Base-by-base conservation (phyloP, 2,888 invertebrate genomes). In the Zele albiditarsus region DNA sequence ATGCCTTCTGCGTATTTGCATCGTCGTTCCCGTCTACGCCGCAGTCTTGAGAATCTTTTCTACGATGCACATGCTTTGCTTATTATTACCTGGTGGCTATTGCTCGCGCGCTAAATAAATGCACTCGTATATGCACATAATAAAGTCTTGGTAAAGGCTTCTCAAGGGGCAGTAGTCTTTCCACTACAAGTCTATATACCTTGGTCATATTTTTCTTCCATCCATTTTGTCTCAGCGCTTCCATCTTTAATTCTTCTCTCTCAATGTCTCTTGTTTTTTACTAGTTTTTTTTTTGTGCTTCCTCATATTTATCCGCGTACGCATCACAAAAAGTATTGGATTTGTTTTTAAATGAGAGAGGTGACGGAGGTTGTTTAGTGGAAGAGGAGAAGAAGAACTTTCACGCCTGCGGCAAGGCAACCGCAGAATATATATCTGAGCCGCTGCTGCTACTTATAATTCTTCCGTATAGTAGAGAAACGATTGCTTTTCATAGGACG, bases 391-490 rank as follows among this genome's bases (percentile, higher is more conserved):
- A 14, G 46, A 53, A 70, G 75, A 80, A 84, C 83, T 85, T 85
- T 85, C 85, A 84, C 84, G 85, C 84, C 83, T 72, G 77, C 81
- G 85, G 85, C 85, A 84, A 85, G 85, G 84, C 83, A 84, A 79
- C 53, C 57, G 53, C 68, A 53, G 57, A 53, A 68, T 53, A 53
- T 53, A 53, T 53, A 28, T 31, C 49, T 46, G 27, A 28, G 20
- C 31, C 8, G 20, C 8, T 53, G 20, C 8, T 20, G 20, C 53
- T 53, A 20, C 53, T 53, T 46, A n/a, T 53, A 53, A 20, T 20
- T 20, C 20, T 23, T 53, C 53, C 8, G 10, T 20, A 53, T 46
- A 38, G 25, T 60, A 60, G 3, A 20, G 20, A 63, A 77, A 71
- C 58, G 69, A 68, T 71, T 20, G 65, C 57, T 69, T 77, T 77